These are phyloP conservation scores for Papilio xuthus DNA, from an alignment of 1,140 invertebrate genomes.

Conservation along the genomic window DNA sequence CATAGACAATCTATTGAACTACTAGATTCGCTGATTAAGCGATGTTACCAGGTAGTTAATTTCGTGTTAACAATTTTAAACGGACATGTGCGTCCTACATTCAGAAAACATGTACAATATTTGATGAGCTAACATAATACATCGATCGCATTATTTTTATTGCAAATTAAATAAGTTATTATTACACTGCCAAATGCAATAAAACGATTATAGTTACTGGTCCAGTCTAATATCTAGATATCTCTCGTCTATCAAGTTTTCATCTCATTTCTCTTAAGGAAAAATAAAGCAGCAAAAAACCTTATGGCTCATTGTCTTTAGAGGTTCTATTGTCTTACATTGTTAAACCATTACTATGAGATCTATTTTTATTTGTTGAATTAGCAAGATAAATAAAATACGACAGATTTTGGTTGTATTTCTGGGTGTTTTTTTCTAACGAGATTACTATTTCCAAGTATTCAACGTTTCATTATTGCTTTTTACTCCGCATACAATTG, in stretches of 20 bases:
- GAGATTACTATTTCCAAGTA: too few species aligned
- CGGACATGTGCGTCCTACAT: not conserved
- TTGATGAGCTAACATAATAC: not conserved
- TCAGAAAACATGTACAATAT: constrained; percentile 1
- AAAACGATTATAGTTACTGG: too few species aligned
- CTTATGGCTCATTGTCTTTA: not conserved
- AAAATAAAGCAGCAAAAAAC: not conserved
- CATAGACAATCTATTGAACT: not conserved
- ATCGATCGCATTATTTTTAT: not conserved
- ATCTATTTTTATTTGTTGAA: too few species aligned
- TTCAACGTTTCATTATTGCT: too few species aligned
- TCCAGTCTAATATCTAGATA: not conserved
- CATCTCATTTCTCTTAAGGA: not conserved
- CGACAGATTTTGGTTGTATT: too few species aligned
- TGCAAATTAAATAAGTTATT: not conserved
- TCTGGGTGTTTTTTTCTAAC: too few species aligned
- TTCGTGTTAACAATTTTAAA: not conserved
- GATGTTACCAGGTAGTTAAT: not conserved
- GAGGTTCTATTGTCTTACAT: not conserved
- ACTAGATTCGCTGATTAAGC: not conserved
- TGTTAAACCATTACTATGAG: not conserved
- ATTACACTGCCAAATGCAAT: too few species aligned
- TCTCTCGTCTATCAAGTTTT: not conserved
- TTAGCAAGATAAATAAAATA: too few species aligned
- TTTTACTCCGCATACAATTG: too few species aligned